These are phyloP conservation scores for Eubucco bourcierii DNA, from an alignment of 2,113 vertebrate species.

Conservation along the genomic window DNA sequence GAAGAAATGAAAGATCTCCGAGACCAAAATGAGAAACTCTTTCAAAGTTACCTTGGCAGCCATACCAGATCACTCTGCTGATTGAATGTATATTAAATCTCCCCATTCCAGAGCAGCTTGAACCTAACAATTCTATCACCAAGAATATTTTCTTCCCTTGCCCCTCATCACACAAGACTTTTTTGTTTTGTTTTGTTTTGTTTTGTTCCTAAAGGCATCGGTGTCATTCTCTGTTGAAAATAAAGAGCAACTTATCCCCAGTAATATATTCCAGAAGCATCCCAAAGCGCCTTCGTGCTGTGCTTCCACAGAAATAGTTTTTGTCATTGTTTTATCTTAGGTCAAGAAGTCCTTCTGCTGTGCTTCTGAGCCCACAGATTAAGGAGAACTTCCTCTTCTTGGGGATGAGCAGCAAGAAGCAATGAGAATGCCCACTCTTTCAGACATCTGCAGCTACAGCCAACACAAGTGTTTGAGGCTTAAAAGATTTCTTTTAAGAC, in stretches of 20 bases:
- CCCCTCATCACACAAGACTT: neutral
- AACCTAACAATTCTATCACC: neutral
- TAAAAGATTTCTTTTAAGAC: neutral
- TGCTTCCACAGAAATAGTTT: neutral
- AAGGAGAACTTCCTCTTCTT: neutral
- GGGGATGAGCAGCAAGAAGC: neutral
- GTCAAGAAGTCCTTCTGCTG: conserved; percentile 1
- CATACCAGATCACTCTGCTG: neutral
- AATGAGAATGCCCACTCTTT: conserved; percentile 2
- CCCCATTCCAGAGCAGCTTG: neutral
- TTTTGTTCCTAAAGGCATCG: neutral
- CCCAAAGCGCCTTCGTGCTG: neutral
- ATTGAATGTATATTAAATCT: neutral
- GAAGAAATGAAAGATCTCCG: neutral
- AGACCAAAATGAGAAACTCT: neutral
- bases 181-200: neutral
- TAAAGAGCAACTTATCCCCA: neutral
- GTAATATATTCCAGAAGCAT: conserved; percentile 37
- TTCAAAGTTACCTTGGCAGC: neutral
- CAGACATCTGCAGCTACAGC: neutral
- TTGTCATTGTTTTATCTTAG: conserved; percentile 6
- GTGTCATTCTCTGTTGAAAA: neutral
- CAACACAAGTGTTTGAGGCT: neutral
- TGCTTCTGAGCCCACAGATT: neutral
- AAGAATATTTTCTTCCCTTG: neutral